A percentile compares a stretch with the other conserved stretches of the same genome.
Conservation (phyloP, 2,113 vertebrate species). For the Pleuronectes platessa region DNA sequence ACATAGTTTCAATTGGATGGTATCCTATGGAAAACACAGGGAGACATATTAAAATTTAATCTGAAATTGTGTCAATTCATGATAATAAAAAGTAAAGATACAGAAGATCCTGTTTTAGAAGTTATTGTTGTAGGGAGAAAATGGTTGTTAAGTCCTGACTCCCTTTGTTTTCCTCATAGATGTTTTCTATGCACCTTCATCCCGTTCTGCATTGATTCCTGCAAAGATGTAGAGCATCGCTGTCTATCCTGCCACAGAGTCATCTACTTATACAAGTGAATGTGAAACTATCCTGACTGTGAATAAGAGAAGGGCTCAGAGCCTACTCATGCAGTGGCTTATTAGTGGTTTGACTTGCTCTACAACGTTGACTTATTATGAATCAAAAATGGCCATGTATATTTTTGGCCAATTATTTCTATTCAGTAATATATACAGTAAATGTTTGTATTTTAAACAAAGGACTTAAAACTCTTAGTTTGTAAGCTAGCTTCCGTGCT, state of each 20-base stretch:
- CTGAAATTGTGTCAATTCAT: background rate
- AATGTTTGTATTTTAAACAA: too few relatives aligned
- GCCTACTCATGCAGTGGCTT: background rate
- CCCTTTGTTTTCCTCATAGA: conserved; percentile 63
- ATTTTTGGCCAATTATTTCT: too few relatives aligned
- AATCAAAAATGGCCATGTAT: too few relatives aligned
- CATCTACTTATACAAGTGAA: conserved; percentile 86
- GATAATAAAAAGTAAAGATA: too few relatives aligned
- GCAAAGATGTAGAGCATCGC: conserved; percentile 89
- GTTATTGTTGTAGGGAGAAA: too few relatives aligned
- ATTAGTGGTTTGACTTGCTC: too few relatives aligned
- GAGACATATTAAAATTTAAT: background rate
- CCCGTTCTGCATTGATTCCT: conserved; percentile 89
- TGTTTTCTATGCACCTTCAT: conserved; percentile 89
- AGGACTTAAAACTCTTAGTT: too few relatives aligned
- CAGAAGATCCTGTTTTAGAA: background rate
- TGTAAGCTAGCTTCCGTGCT: too few relatives aligned
- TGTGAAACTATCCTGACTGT: conserved; percentile 44
- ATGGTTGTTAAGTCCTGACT: too few relatives aligned
- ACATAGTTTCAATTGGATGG: background rate
- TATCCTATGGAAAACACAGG: background rate
- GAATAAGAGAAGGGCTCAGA: too few relatives aligned
- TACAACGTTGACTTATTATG: too few relatives aligned
- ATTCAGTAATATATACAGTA: too few relatives aligned
- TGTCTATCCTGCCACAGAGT: conserved; percentile 84